Base-by-base conservation (phyloP, 2,797 vertebrate species). In the Cyprinella venusta region DNA sequence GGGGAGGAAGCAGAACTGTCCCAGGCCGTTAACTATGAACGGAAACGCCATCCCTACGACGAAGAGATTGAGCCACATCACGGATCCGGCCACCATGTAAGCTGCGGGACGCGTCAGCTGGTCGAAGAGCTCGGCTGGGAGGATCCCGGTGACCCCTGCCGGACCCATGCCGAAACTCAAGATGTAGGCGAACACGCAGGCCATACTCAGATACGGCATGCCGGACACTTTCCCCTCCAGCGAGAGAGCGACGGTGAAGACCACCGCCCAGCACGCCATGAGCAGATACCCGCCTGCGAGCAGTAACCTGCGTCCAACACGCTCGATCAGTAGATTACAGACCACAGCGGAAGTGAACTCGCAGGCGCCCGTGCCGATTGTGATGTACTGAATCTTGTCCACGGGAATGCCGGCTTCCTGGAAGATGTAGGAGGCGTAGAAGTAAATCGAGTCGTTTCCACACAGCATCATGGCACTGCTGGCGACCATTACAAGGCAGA, bases 91-190 rank as follows among this genome's bases (percentile, higher is more conserved):
- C 7, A 97, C 85, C 95, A 96, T 93, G 89, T 96, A 98, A 1
- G 97, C 97, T 0, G 96, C 95, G 1, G 97, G 97, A 1, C 96
- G 93, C 45, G 95, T 87, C 4, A 89, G 90, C 87, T 98, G 97
- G 89, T 97, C 95, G 82, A 99, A 98, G 71, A 97, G 88, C 90
- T 99, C 97, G 0, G 94, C 93, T 0, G 97, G 96, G 71, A 99
- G 88, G 79, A 98, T 92, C 40, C 96, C 96, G 0, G 97, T 97
- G 67, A 99, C 96, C 24, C 97, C 96, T 0, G 97, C 97, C 76
- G 97, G 97, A 48, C 97, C 96, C 45, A 97, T 91, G 65, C 97
- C 97, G 63, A 98, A 98, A 90, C 97, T 98, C 45, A 98, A 93
- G 90, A 98, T 98, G 91, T 96, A 97, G 86, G 94, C 88, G 0